Percentiles rank a stretch among this genome's conserved stretches.
phyloP scores from a whole-genome alignment of 2,797 vertebrate species.

The Adelosebastes latens region DNA sequence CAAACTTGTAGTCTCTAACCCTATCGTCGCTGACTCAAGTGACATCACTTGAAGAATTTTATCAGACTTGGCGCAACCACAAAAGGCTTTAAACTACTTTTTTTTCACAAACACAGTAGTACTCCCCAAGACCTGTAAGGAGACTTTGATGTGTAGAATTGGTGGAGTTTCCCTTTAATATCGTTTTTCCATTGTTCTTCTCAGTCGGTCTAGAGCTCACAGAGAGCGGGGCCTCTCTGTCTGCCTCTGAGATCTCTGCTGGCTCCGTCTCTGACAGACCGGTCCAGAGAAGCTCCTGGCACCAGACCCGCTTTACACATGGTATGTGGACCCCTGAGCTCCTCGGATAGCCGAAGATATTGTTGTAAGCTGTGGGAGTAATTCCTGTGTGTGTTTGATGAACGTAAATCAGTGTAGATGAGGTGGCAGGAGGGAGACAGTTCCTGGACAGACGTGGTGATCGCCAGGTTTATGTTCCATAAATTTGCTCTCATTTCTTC shows the following conservation, averaged over 20 bases:
- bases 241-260: slow-evolving; percentile 43
- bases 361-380: slow-evolving; percentile 52
- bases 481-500: background rate
- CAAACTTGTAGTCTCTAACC: too few relatives aligned
- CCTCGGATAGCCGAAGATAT: slow-evolving; percentile 40
- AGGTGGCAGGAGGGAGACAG: slow-evolving; percentile 27
- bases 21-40: background rate
- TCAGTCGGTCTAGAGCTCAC: slow-evolving; percentile 16
- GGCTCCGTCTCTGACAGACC: slow-evolving; percentile 28
- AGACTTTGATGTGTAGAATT: background rate
- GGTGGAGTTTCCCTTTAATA: background rate
- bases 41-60: background rate
- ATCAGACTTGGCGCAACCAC: background rate
- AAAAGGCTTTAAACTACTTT: background rate
- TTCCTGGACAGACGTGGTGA: slow-evolving; percentile 12
- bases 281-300: slow-evolving; percentile 53
- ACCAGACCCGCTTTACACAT: slow-evolving; percentile 32
- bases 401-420: slow-evolving; percentile 18
- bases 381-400: slow-evolving; percentile 20
- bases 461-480: slow-evolving; percentile 14
- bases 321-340: slow-evolving; percentile 28
- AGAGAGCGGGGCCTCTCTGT: slow-evolving; percentile 38
- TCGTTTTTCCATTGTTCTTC: background rate
- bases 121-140: too few relatives aligned
- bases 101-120: background rate